Evolutionary conservation across 2,888 invertebrate species (phyloP).

Genomic region (Rutpela maculata): DNA sequence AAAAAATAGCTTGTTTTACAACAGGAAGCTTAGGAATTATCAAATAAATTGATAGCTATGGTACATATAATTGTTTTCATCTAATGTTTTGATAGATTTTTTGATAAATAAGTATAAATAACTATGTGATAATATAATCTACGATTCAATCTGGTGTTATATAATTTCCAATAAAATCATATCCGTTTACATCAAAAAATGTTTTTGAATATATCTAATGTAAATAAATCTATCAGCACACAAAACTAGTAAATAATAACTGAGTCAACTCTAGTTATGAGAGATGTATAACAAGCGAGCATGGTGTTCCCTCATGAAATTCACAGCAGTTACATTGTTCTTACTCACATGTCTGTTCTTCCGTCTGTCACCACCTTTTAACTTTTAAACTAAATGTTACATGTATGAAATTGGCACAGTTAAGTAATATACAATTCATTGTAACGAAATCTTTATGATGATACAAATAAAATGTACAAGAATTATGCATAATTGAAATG

Average conservation of each 20-base stretch:
- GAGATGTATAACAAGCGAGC: too few relatives aligned
- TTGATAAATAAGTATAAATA: neutral
- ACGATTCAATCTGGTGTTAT: neutral
- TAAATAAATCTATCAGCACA: conserved; percentile 1
- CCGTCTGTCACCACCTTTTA: too few relatives aligned
- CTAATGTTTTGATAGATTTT: neutral
- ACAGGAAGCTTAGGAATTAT: neutral
- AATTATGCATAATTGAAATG: too few relatives aligned
- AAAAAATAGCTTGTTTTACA: too few relatives aligned
- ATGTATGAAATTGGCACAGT: too few relatives aligned
- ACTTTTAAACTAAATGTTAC: too few relatives aligned
- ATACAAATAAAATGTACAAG: too few relatives aligned
- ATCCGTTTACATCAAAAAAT: neutral
- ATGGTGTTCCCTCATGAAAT: too few relatives aligned
- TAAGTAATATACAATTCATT: too few relatives aligned
- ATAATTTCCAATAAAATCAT: neutral
- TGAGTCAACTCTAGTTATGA: neutral
- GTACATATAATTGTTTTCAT: neutral
- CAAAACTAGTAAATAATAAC: neutral
- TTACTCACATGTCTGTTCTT: too few relatives aligned
- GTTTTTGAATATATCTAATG: neutral
- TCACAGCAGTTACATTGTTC: too few relatives aligned
- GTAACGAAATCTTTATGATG: too few relatives aligned
- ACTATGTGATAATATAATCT: neutral
- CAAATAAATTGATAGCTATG: neutral